Percentiles rank a stretch among this genome's conserved stretches.
Conservation (phyloP, 2,888 invertebrate species). For the Charanyca ferruginea region DNA sequence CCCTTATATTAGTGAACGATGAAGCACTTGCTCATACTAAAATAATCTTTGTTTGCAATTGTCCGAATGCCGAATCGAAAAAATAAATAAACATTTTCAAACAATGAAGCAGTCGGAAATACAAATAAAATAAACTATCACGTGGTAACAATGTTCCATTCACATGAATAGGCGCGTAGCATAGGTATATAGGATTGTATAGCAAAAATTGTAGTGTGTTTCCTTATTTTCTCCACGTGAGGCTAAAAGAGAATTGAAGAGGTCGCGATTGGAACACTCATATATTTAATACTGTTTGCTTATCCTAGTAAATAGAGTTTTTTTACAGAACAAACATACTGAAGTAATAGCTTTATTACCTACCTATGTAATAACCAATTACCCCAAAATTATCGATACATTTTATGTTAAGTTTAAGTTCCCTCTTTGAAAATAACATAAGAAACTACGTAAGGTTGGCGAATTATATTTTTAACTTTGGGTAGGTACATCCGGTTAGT, state of each 20-base stretch:
- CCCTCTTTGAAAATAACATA: background rate
- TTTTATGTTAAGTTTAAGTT: constrained; percentile 11
- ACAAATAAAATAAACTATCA: constrained; percentile 46
- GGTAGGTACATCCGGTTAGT: background rate
- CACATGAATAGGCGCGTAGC: constrained; percentile 10
- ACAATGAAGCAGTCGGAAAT: constrained; percentile 36
- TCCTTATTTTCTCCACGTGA: constrained; percentile 30
- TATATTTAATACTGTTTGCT: constrained; percentile 11
- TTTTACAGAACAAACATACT: constrained; percentile 13
- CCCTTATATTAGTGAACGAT: constrained; percentile 28
- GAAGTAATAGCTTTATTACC: constrained; percentile 11
- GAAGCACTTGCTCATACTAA: constrained; percentile 29
- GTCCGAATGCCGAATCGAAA: constrained; percentile 35
- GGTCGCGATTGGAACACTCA: constrained; percentile 1
- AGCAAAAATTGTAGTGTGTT: constrained; percentile 21
- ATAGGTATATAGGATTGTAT: constrained; percentile 20
- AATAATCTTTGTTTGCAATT: constrained; percentile 43
- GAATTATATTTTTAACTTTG: too few relatives aligned
- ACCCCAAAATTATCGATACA: constrained; percentile 9
- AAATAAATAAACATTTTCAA: constrained; percentile 40
- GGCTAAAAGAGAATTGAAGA: background rate
- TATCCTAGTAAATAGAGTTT: constrained; percentile 8
- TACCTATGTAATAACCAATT: constrained; percentile 21
- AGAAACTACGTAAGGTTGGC: background rate
- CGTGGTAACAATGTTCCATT: constrained; percentile 19